A percentile compares a stretch with the other conserved stretches of the same genome.
phyloP scores from a whole-genome alignment of 2,113 vertebrate genomes.

The Carassius carassius region DNA sequence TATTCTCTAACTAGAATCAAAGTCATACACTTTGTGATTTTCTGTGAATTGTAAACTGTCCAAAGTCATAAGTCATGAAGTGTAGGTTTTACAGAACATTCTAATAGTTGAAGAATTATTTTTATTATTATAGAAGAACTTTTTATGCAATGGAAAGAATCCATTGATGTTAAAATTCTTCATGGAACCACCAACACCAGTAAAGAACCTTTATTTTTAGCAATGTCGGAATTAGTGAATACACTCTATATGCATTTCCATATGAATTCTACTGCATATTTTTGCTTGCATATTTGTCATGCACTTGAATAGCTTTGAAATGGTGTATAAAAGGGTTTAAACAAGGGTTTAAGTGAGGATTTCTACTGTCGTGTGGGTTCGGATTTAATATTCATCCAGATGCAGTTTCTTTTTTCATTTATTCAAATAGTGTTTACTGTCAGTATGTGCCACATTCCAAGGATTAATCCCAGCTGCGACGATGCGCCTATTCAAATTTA shows the following conservation, averaged over 20 bases:
- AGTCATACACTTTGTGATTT: background rate
- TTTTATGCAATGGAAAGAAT: background rate
- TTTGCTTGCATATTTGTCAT: background rate
- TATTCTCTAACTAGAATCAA: background rate
- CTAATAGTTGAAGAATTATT: background rate
- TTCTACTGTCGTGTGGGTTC: conserved; percentile 21
- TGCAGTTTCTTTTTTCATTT: background rate
- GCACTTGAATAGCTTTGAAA: conserved; percentile 11
- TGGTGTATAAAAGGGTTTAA: conserved; percentile 27
- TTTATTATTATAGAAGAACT: background rate
- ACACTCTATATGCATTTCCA: conserved; percentile 1
- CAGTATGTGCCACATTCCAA: background rate
- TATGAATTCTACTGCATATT: background rate
- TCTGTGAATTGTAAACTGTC: background rate
- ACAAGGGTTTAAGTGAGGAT: conserved; percentile 28
- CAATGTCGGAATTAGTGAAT: background rate
- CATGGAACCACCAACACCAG: background rate
- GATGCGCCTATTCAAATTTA: conserved; percentile 10
- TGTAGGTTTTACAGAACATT: background rate
- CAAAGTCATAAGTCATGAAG: background rate
- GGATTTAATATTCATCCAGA: conserved; percentile 27
- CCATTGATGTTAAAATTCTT: background rate
- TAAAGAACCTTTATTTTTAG: background rate
- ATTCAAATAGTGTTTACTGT: conserved; percentile 36
- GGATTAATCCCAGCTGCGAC: conserved; percentile 3